These are phyloP conservation scores for Stenurella melanura DNA, from an alignment of 2,888 invertebrate species.

Conservation along the genomic window DNA sequence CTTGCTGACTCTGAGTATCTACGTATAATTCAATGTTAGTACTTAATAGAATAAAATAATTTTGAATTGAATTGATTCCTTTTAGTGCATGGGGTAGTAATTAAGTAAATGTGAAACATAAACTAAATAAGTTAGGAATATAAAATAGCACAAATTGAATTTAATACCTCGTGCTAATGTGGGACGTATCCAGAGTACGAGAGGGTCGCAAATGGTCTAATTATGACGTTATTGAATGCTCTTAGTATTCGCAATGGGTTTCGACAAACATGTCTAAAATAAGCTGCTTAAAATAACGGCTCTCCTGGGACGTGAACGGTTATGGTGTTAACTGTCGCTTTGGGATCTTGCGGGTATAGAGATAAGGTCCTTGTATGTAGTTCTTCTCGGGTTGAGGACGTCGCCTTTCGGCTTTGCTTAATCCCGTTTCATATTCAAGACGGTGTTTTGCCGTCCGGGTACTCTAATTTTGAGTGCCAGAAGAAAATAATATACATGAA, in stretches of 20 bases:
- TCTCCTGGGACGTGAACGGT: constrained; percentile 37
- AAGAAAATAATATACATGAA: background rate
- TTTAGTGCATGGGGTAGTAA: too few species aligned
- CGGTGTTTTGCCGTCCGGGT: constrained; percentile 4
- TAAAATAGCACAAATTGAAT: constrained; percentile 12
- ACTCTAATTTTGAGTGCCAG: background rate
- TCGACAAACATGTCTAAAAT: constrained; percentile 45
- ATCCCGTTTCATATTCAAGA: constrained; percentile 20
- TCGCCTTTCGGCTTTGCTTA: constrained; percentile 5
- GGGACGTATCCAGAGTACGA: constrained; percentile 14
- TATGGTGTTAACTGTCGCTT: constrained; percentile 45
- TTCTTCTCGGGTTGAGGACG: constrained; percentile 10
- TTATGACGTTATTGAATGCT: constrained; percentile 37
- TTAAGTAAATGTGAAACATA: background rate
- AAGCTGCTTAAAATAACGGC: constrained; percentile 44
- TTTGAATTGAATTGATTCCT: too few species aligned
- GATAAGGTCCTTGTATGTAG: constrained; percentile 34
- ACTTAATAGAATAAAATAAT: too few species aligned
- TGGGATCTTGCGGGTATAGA: constrained; percentile 36
- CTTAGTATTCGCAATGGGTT: constrained; percentile 42
- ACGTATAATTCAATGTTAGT: too few species aligned
- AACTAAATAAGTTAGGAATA: background rate
- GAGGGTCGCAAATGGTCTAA: constrained; percentile 38
- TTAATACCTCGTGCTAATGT: constrained; percentile 3
- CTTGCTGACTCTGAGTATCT: too few species aligned